Base-by-base conservation (phyloP, 2,888 invertebrate genomes). In the Eupithecia subumbrata region DNA sequence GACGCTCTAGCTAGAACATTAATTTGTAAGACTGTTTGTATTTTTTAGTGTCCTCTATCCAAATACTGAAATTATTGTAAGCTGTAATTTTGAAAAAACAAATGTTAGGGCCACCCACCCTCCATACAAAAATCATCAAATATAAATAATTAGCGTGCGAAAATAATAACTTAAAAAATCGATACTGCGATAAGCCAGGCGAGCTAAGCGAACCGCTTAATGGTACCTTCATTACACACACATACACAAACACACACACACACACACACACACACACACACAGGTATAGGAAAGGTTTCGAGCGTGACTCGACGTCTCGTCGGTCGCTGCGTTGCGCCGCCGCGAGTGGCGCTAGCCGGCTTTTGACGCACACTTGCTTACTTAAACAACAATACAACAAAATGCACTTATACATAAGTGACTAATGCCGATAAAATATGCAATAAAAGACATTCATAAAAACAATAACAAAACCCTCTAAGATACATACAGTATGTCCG, bases 151-250 rank as follows among this genome's bases (percentile, higher is more conserved):
- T 8, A 48, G 16, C n/a, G 18, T 45, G 45, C 45, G 48, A n/a
- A 56, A 56, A 56, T 48, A 18, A 48, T 48, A 48, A 48, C 18
- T 5, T n/a, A 18, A 56, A 16, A 56, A n/a, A 56, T 3, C 22
- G 11, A 56, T n/a, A 22, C n/a, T 22, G n/a, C 22, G 11, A 56
- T 56, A 56, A n/a, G 22, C n/a, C 48, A 56, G 52, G 9, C 52
- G 52, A 56, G 52, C 52, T 56, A 56, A 56, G 52, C 52, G 52
- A 56, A 56, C 52, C n/a, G 52, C 52, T 56, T 11, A 22, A n/a
- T n/a, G 5, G 2, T 48, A 48, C 45, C 14, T 7, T 2, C 30
- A 30, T 30, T 30, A 34, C 34, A 34, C 34, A 5, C 7, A 34
- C 34, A 5, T 18, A 45, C 45, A 45, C 16, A 40, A 1, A 48